A percentile compares a stretch with the other conserved stretches of the same genome.
These are phyloP conservation scores for Moxostoma hubbsi DNA, from an alignment of 2,797 vertebrate genomes.

Conservation along the genomic window DNA sequence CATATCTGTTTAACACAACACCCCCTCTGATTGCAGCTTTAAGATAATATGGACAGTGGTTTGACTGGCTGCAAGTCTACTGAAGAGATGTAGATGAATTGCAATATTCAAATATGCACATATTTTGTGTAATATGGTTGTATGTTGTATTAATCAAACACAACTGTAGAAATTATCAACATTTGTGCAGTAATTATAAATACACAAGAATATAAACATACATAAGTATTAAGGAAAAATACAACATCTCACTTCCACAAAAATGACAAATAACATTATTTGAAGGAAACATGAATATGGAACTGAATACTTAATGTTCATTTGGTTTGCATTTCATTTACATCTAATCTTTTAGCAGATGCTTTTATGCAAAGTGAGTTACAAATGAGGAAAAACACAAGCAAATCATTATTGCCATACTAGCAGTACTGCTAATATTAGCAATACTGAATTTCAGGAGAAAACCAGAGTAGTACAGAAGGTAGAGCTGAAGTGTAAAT, in stretches of 20 bases:
- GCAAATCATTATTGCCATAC: background rate
- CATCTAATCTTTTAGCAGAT: too few species aligned
- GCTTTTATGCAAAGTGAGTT: too few species aligned
- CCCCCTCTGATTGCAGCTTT: constrained; percentile 33
- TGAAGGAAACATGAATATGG: background rate
- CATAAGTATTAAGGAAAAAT: too few species aligned
- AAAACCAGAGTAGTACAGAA: too few species aligned
- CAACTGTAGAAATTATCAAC: background rate
- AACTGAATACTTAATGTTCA: background rate
- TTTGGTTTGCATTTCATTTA: background rate
- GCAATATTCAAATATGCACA: background rate
- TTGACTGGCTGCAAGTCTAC: constrained; percentile 23
- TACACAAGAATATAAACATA: too few species aligned
- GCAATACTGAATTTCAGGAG: too few species aligned
- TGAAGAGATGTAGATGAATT: background rate
- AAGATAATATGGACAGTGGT: constrained; percentile 29
- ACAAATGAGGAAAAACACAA: too few species aligned
- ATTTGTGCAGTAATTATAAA: background rate
- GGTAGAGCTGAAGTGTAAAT: too few species aligned
- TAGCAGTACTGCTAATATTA: background rate
- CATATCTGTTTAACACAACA: constrained; percentile 43
- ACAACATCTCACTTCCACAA: too few species aligned
- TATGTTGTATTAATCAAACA: background rate
- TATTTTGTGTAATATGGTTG: too few species aligned
- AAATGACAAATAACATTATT: background rate